Conservation (phyloP, 2,888 invertebrate genomes). For the Cephus sareptanus region DNA sequence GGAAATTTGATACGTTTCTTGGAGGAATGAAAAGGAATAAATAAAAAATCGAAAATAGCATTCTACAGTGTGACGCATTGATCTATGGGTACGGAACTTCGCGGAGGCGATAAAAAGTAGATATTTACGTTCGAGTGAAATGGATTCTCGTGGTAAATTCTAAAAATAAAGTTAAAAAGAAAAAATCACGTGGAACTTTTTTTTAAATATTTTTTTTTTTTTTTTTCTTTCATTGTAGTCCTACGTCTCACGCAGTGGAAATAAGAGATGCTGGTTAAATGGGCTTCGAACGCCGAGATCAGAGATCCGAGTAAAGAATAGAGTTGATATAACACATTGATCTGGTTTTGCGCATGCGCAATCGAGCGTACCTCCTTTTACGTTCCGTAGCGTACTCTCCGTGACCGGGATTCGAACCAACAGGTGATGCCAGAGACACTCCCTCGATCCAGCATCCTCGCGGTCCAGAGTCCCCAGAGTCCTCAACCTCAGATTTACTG, state of each 20-base stretch:
- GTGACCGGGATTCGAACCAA: slow-evolving; percentile 57
- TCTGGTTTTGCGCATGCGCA: slow-evolving; percentile 52
- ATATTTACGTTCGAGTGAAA: background rate
- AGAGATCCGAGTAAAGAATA: slow-evolving; percentile 4
- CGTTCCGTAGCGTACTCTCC: slow-evolving; percentile 17
- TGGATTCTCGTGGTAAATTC: background rate
- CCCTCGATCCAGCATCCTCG: slow-evolving; percentile 46
- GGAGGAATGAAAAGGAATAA: background rate
- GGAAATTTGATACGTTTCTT: background rate
- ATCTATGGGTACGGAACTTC: background rate
- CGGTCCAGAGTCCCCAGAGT: slow-evolving; percentile 31
- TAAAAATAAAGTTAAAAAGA: background rate
- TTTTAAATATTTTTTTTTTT: no score
- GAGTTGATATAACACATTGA: slow-evolving; percentile 54
- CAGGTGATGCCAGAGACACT: slow-evolving; percentile 62
- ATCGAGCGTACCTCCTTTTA: slow-evolving; percentile 3
- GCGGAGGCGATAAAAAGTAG: background rate
- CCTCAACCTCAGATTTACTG: background rate
- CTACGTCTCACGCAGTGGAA: no score
- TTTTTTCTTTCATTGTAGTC: no score
- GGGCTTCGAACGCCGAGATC: background rate
- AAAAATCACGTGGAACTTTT: background rate
- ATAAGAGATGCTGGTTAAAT: background rate
- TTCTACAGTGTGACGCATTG: background rate
- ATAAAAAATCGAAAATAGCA: background rate